These are phyloP conservation scores for Tetropium fuscum DNA, from an alignment of 2,888 invertebrate species.

Conservation along the genomic window DNA sequence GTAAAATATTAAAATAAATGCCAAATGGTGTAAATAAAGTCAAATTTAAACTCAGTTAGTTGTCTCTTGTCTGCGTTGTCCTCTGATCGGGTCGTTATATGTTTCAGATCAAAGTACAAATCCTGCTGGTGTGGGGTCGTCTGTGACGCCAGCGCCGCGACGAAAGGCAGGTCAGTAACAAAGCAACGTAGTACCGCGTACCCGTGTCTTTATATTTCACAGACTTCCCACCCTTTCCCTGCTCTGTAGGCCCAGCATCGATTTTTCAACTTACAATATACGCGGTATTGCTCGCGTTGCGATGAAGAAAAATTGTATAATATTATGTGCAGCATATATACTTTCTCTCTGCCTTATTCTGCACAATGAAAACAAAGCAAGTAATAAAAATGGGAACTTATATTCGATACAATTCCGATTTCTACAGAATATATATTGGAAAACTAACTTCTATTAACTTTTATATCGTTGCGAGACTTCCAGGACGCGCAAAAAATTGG, in stretches of 20 bases:
- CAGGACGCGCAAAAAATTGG: slow-evolving; percentile 2
- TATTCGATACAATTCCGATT: slow-evolving; percentile 47
- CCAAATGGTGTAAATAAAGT: no score
- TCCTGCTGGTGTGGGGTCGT: slow-evolving; percentile 35
- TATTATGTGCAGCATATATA: slow-evolving; percentile 17
- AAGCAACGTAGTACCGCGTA: slow-evolving; percentile 59
- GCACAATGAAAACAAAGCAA: slow-evolving; percentile 45
- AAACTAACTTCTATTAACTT: slow-evolving; percentile 51
- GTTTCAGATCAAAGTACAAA: slow-evolving; percentile 37
- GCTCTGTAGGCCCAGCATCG: slow-evolving; percentile 28
- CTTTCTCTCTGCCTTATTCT: slow-evolving; percentile 13
- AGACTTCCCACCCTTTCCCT: slow-evolving; percentile 40
- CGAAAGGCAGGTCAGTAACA: slow-evolving; percentile 63
- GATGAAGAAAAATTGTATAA: slow-evolving; percentile 13
- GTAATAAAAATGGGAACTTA: slow-evolving; percentile 46
- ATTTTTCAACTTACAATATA: slow-evolving; percentile 29
- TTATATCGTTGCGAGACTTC: slow-evolving; percentile 38
- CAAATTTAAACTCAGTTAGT: no score
- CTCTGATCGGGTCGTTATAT: slow-evolving; percentile 26
- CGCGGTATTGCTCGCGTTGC: slow-evolving; percentile 25
- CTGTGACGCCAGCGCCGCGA: slow-evolving; percentile 58
- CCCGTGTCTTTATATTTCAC: slow-evolving; percentile 58
- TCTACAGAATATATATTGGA: slow-evolving; percentile 46
- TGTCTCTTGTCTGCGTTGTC: no score
- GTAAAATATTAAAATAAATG: no score